Evolutionary conservation across 2,888 invertebrate species (phyloP).

Genomic region (Tubulanus polymorphus): DNA sequence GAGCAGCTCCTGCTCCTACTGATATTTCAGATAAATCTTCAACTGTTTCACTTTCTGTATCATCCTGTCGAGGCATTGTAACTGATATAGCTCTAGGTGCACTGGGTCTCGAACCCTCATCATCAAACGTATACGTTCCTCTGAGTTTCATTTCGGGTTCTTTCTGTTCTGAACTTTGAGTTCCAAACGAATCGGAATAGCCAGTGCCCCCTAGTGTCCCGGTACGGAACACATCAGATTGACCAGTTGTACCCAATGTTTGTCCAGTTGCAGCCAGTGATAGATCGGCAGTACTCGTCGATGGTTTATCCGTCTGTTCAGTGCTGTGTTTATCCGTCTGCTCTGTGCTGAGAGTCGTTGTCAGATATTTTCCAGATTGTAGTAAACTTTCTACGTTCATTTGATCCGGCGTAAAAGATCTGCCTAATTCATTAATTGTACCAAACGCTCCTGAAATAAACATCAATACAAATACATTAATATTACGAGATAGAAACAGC

Average conservation of each 20-base stretch:
- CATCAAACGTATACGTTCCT: background rate
- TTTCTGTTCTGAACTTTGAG: background rate
- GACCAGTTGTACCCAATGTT: constrained; percentile 2
- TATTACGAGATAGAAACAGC: background rate
- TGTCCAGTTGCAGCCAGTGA: background rate
- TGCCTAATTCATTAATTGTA: too few relatives aligned
- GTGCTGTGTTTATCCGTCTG: constrained; percentile 16
- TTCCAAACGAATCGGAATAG: background rate
- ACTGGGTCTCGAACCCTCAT: background rate
- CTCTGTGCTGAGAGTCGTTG: constrained; percentile 31
- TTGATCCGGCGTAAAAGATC: constrained; percentile 44
- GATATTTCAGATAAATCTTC: constrained; percentile 1
- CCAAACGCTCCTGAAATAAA: background rate
- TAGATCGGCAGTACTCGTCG: background rate
- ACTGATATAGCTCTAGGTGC: background rate
- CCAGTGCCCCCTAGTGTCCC: background rate
- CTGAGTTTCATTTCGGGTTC: background rate
- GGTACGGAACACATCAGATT: background rate
- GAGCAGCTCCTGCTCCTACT: background rate
- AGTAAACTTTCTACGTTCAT: constrained; percentile 41
- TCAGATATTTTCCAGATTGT: constrained; percentile 37
- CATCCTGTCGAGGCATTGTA: background rate
- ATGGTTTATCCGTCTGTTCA: background rate
- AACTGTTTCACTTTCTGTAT: background rate
- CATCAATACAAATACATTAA: background rate